Evolutionary conservation across 2,797 vertebrate species (phyloP), one percentile per base, ranked within the genome.

Genomic region (Propithecus perrieri): DNA sequence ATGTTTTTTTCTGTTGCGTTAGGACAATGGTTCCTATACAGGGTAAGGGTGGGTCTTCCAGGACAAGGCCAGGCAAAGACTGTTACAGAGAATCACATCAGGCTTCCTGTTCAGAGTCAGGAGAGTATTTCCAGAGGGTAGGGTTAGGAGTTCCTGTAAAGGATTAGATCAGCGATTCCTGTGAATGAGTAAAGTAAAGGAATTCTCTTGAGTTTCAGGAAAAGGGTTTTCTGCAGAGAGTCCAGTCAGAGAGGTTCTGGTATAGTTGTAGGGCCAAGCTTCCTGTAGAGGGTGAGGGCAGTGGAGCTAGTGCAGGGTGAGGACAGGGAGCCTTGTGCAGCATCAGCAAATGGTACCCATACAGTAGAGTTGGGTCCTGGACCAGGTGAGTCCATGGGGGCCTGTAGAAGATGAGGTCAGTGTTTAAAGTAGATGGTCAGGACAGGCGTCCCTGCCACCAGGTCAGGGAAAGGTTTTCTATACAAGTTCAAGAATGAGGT

Each of bases 131-230:
- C 87, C 57, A 65, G 69, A 86, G 63, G 81, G 33, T 57, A 67
- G 71, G 75, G n/a, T 71, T 76, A n/a, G 74, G 79, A 89, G 46
- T 96, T 89, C 20, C 67, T 81, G 13, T 61, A 75, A 94, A 80
- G 55, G 78, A 50, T 89, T 53, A 72, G 41, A 74, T 57, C 28
- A 80, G 67, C 55, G 38, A 67, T 93, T 91, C 41, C 50, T 48
- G 15, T 89, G 74, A 84, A 79, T 28, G 18, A 74, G 28, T 41
- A 50, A 55, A 87, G 26, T 89, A 67, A 89, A 88, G 35, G 59
- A 72, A 86, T 88, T 92, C 67, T 85, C 8, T 85, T 75, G 78
- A 90, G 41, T 63, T 92, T 85, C 72, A 85, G n/a, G 18, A 57
- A 81, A 88, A 63, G 69, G 38, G 11, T 85, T 95, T 85, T 88